A percentile compares a stretch with the other conserved stretches of the same genome.
These are phyloP conservation scores for Neotoma lepida DNA, from an alignment of 2,113 vertebrate species.

Conservation along the genomic window DNA sequence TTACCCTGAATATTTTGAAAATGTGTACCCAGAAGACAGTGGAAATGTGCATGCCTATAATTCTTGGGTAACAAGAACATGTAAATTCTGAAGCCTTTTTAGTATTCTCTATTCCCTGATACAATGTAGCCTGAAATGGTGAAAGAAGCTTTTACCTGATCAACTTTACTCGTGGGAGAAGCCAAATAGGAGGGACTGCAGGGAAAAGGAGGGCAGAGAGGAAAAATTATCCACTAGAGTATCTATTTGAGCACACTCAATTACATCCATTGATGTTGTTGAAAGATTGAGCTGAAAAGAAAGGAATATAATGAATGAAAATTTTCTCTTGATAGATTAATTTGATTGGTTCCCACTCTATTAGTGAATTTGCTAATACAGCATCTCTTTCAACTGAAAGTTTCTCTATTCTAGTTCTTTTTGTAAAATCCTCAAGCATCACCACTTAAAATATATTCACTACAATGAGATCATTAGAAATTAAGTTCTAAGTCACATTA, in stretches of 20 bases:
- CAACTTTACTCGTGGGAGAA: not conserved
- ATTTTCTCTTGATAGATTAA: not conserved
- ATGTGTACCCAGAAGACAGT: not conserved
- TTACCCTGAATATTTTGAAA: not conserved
- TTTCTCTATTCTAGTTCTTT: conserved; percentile 6
- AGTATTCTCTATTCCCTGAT: not conserved
- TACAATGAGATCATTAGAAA: not conserved
- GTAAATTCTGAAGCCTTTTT: not conserved
- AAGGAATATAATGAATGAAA: not conserved
- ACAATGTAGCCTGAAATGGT: not conserved
- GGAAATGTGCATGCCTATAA: not conserved
- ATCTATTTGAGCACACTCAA: not conserved
- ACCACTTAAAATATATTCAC: not conserved
- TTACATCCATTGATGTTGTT: conserved; percentile 1
- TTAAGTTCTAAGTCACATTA: not conserved
- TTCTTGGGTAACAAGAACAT: not conserved
- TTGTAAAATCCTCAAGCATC: not conserved
- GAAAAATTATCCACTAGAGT: not conserved
- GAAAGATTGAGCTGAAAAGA: not conserved
- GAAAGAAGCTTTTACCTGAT: not conserved
- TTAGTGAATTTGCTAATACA: not conserved
- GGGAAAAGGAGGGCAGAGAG: too few species aligned
- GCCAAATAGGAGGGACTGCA: too few species aligned
- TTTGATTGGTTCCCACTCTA: not conserved
- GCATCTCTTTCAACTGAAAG: not conserved